Evolutionary conservation across 2,113 vertebrate genomes (phyloP).

Genomic region (Crotalus tigris): DNA sequence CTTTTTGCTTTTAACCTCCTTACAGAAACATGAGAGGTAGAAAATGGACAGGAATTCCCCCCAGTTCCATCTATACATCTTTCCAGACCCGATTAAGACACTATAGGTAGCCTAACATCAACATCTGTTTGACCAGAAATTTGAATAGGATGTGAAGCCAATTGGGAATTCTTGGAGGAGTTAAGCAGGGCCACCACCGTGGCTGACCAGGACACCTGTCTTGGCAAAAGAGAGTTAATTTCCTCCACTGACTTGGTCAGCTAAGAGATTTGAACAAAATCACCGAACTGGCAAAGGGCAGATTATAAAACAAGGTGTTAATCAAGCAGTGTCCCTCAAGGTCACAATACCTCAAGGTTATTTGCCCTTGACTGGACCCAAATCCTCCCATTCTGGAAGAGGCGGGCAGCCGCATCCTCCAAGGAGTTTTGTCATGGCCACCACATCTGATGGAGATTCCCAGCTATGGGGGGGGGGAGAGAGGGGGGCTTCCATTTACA

Average conservation of each 20-base stretch:
- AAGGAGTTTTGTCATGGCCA: not conserved
- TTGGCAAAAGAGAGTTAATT: not conserved
- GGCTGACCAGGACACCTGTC: not conserved
- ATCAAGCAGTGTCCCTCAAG: not conserved
- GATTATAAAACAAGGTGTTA: not conserved
- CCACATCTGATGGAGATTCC: not conserved
- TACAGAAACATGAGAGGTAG: not conserved
- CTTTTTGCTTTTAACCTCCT: not conserved
- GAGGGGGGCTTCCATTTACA: not conserved
- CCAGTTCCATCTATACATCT: not conserved
- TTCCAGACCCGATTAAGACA: not conserved
- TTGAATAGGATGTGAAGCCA: not conserved
- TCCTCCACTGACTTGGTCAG: not conserved
- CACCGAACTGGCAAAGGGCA: not conserved
- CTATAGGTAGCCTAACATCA: not conserved
- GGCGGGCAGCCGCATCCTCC: not conserved
- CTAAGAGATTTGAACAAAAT: not conserved
- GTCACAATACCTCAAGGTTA: too few relatives aligned
- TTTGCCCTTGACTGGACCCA: not conserved
- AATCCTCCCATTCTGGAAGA: not conserved
- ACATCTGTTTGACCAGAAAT: not conserved
- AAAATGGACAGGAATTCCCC: not conserved
- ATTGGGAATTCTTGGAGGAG: not conserved
- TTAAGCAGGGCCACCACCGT: not conserved
- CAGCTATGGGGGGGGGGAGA: not conserved